These are phyloP conservation scores for Acleris cristana DNA, from an alignment of 2,888 invertebrate species.

Conservation along the genomic window DNA sequence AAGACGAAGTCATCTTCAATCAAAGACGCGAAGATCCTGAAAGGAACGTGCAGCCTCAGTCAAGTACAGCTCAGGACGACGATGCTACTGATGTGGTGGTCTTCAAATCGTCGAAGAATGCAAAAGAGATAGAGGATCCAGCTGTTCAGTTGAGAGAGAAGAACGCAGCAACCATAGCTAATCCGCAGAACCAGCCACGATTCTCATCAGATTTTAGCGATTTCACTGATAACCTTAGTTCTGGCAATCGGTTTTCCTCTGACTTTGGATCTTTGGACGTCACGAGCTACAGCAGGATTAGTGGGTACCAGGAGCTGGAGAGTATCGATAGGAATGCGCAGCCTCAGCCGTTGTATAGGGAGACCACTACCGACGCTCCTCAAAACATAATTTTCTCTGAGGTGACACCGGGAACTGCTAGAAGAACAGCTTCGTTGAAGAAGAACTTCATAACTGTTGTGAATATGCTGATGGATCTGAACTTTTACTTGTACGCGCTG, in stretches of 20 bases:
- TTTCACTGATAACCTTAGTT: slow-evolving; percentile 44
- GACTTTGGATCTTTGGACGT: slow-evolving; percentile 69
- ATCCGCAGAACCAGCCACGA: slow-evolving; percentile 45
- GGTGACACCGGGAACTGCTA: slow-evolving; percentile 67
- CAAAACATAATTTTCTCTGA: slow-evolving; percentile 67
- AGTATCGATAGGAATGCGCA: slow-evolving; percentile 68
- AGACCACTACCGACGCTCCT: slow-evolving; percentile 79
- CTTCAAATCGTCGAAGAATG: slow-evolving; percentile 67
- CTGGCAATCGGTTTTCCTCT: slow-evolving; percentile 61
- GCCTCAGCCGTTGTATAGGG: slow-evolving; percentile 82
- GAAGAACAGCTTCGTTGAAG: slow-evolving; percentile 72
- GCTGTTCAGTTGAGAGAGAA: slow-evolving; percentile 63
- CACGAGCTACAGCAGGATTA: slow-evolving; percentile 55
- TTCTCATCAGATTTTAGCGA: slow-evolving; percentile 67
- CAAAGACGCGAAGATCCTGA: slow-evolving; percentile 49
- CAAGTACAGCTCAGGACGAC: slow-evolving; percentile 59
- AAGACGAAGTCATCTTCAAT: slow-evolving; percentile 84
- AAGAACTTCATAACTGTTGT: slow-evolving; percentile 74
- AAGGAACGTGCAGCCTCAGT: slow-evolving; percentile 20
- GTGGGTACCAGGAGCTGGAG: slow-evolving; percentile 72
- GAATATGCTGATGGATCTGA: slow-evolving; percentile 71
- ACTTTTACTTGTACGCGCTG: slow-evolving; percentile 83
- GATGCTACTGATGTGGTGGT: slow-evolving; percentile 72
- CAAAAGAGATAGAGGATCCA: slow-evolving; percentile 72
- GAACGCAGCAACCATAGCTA: slow-evolving; percentile 40